A percentile compares a stretch with the other conserved stretches of the same genome.
These are phyloP conservation scores for Ardeotis arabs DNA, from an alignment of 2,113 vertebrate species.

Conservation along the genomic window DNA sequence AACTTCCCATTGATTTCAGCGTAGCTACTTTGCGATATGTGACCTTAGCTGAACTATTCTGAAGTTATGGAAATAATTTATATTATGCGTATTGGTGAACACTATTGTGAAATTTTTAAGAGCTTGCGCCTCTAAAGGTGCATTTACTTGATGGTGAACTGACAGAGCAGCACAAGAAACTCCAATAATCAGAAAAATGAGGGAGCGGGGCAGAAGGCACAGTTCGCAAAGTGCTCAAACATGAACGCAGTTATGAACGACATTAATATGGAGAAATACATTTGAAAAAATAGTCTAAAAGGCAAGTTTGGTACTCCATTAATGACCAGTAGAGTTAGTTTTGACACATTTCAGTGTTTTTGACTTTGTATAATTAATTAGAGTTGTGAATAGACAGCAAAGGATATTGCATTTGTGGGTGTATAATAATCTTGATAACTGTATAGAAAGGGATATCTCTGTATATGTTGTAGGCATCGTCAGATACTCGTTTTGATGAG, in stretches of 20 bases:
- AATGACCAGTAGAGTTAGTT: neutral
- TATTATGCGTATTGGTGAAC: neutral
- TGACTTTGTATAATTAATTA: neutral
- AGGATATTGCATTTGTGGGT: neutral
- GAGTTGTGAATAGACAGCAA: neutral
- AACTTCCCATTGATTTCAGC: neutral
- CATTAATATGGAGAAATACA: neutral
- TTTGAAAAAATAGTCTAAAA: neutral
- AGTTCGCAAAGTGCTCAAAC: neutral
- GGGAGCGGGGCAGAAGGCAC: neutral
- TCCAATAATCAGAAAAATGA: neutral
- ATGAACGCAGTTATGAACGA: rapidly evolving
- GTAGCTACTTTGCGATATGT: neutral
- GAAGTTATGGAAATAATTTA: neutral
- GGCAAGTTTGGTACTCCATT: neutral
- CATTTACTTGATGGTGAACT: neutral
- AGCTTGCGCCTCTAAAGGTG: neutral
- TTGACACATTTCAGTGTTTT: neutral
- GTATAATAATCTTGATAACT: neutral
- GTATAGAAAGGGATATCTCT: neutral
- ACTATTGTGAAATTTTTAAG: neutral
- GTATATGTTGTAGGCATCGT: neutral
- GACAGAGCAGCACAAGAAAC: neutral
- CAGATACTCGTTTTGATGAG: neutral
- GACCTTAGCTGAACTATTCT: neutral